Percentiles rank a stretch among this genome's conserved stretches.
phyloP scores from a whole-genome alignment of 2,797 vertebrate genomes.

The Pseudomugil tenellus region DNA sequence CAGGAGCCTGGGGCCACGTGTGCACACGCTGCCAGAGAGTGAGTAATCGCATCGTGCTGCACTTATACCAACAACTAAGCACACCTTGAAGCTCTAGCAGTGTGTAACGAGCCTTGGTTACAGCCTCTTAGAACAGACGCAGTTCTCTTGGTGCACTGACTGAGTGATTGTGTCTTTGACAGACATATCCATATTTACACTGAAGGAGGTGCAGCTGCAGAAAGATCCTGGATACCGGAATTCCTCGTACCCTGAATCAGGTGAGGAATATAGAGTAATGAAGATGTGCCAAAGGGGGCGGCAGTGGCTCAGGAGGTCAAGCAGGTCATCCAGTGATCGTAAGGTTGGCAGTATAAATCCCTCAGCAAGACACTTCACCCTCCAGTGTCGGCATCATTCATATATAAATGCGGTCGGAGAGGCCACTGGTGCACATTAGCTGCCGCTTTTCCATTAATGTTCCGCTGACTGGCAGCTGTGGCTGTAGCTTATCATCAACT shows the following conservation, averaged over 20 bases:
- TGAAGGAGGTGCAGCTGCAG: constrained; percentile 95
- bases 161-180: constrained; percentile 48
- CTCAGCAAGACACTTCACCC: too few species aligned
- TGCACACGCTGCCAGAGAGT: constrained; percentile 83
- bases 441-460: too few species aligned
- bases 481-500: too few species aligned
- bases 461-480: too few species aligned
- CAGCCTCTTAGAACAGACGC: constrained; percentile 46
- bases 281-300: neutral
- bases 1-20: constrained; percentile 80
- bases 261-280: constrained; percentile 67
- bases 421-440: too few species aligned
- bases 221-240: constrained; percentile 96
- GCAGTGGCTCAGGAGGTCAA: too few species aligned
- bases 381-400: too few species aligned
- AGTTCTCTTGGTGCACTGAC: constrained; percentile 37
- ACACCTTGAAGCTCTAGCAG: constrained; percentile 46
- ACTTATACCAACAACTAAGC: constrained; percentile 56
- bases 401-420: too few species aligned
- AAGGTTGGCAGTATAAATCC: too few species aligned
- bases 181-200: constrained; percentile 87
- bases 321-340: too few species aligned
- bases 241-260: constrained; percentile 93
- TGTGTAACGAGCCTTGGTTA: constrained; percentile 42
- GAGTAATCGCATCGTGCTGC: constrained; percentile 72